Percentiles rank a stretch among this genome's conserved stretches.
These are phyloP conservation scores for Pomacea canaliculata DNA, from an alignment of 2,888 invertebrate genomes.

Conservation along the genomic window DNA sequence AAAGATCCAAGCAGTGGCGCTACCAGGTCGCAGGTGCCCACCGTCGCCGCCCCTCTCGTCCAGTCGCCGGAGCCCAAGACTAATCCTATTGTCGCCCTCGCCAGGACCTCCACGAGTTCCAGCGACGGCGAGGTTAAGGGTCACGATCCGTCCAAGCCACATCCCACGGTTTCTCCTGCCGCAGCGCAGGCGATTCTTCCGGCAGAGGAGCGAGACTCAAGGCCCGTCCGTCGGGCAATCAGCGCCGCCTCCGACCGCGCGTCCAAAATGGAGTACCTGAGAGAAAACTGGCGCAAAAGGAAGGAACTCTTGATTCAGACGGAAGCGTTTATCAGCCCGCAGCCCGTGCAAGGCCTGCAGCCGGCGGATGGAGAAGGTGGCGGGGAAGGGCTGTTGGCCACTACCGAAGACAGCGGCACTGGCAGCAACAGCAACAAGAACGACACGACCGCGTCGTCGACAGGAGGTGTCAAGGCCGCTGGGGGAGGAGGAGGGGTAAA, in stretches of 20 bases:
- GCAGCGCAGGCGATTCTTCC: background rate
- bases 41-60: conserved; percentile 8
- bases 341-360: background rate
- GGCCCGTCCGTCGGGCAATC: conserved; percentile 24
- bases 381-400: background rate
- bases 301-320: conserved; percentile 37
- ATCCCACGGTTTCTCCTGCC: background rate
- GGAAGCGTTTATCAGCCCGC: conserved; percentile 31
- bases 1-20: background rate
- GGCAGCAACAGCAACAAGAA: too few species aligned
- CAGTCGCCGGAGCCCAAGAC: background rate
- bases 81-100: background rate
- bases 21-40: background rate
- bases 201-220: background rate
- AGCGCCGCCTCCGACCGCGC: conserved; percentile 28
- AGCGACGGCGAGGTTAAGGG: background rate
- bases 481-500: background rate
- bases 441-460: too few species aligned
- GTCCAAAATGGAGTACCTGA: conserved; percentile 34
- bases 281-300: conserved; percentile 35
- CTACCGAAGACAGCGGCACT: background rate
- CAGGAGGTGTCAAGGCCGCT: too few species aligned
- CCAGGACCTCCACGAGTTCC: background rate
- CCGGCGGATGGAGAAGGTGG: background rate
- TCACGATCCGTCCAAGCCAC: background rate